phyloP scores from a whole-genome alignment of 2,113 vertebrate species.

The Hemicordylus capensis region DNA sequence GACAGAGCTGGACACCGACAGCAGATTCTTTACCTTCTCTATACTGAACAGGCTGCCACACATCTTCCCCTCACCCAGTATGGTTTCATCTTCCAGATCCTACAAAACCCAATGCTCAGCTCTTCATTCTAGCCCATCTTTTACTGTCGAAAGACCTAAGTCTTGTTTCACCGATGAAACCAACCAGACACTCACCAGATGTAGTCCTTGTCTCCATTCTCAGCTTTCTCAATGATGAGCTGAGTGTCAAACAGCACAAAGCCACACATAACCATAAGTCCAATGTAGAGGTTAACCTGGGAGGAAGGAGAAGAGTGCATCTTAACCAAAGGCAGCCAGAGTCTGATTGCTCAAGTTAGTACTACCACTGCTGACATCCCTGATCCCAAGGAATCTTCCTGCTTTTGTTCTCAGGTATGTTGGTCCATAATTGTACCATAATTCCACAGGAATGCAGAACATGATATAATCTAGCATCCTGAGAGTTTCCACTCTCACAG shows the following conservation, averaged over 20 bases:
- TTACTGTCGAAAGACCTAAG: too few species aligned
- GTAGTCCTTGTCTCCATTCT: constrained; percentile 95
- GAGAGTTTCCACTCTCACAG: not conserved
- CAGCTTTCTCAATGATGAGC: constrained; percentile 97
- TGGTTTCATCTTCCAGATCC: not conserved
- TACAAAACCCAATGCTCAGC: not conserved
- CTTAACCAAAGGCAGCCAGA: not conserved
- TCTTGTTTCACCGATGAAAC: not conserved
- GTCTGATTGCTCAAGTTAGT: not conserved
- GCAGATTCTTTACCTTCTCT: not conserved
- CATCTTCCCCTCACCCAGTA: not conserved
- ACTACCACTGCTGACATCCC: not conserved
- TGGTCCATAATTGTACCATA: not conserved
- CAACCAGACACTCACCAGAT: constrained; percentile 84
- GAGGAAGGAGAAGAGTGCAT: fast-evolving
- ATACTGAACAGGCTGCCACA: not conserved
- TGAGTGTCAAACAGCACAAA: constrained; percentile 98
- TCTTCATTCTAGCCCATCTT: not conserved
- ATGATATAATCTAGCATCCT: not conserved
- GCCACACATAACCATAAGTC: constrained; percentile 92
- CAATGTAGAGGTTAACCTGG: constrained; percentile 91
- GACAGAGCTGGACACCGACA: not conserved
- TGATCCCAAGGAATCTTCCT: not conserved
- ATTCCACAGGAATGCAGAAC: not conserved
- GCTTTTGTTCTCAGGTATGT: not conserved